These are phyloP conservation scores for Raja brachyura DNA, from an alignment of 2,113 vertebrate species.

Conservation along the genomic window DNA sequence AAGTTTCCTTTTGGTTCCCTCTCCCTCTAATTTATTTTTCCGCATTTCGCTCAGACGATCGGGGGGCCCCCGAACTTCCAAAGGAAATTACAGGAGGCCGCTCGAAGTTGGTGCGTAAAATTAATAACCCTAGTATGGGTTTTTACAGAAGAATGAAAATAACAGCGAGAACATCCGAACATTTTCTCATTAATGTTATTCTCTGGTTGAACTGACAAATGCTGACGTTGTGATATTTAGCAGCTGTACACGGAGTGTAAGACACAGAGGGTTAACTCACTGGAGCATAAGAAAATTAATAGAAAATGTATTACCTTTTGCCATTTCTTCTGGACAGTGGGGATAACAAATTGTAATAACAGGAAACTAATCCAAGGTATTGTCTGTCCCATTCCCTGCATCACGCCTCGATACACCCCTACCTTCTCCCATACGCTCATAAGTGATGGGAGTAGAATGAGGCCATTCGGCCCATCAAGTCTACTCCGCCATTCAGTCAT, in stretches of 20 bases:
- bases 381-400: neutral
- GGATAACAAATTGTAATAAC: neutral
- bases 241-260: conserved; percentile 51
- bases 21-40: neutral
- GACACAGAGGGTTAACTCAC: conserved; percentile 49
- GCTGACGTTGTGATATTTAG: conserved; percentile 55
- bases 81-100: neutral
- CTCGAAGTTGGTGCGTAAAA: neutral
- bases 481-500: no score
- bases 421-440: no score
- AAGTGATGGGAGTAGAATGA: no score
- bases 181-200: conserved; percentile 32
- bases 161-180: conserved; percentile 17
- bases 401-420: neutral
- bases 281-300: conserved; percentile 52
- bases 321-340: conserved; percentile 53
- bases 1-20: neutral
- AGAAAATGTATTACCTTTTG: conserved; percentile 55
- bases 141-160: conserved; percentile 19
- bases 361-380: neutral
- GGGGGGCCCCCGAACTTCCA: neutral
- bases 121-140: neutral
- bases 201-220: conserved; percentile 50
- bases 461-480: no score
- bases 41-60: neutral